Conservation (phyloP, 2,113 vertebrate species). For the Festucalex cinctus region DNA sequence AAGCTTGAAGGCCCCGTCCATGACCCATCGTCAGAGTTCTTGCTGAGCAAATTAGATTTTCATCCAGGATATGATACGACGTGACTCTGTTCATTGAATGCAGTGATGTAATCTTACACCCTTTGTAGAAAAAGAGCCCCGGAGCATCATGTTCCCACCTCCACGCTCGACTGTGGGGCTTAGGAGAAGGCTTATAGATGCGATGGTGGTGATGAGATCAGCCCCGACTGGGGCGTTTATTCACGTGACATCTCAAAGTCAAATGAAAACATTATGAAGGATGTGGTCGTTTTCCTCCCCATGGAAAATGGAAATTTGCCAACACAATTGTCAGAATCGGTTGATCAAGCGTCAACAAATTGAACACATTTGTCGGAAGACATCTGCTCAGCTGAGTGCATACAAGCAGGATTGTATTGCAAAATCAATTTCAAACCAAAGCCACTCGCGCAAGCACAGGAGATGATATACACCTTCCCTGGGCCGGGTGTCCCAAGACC, state of each 20-base stretch:
- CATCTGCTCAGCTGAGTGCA: not conserved
- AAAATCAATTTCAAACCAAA: conserved; percentile 13
- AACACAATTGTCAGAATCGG: conserved; percentile 12
- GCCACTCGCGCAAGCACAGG: conserved; percentile 12
- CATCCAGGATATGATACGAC: not conserved
- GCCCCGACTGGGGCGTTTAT: conserved; percentile 26
- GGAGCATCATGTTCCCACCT: not conserved
- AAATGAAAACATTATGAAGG: conserved; percentile 33
- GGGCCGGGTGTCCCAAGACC: conserved; percentile 33
- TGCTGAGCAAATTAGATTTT: not conserved
- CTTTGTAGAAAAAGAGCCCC: not conserved
- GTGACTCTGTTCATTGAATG: not conserved
- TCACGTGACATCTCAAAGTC: conserved; percentile 41
- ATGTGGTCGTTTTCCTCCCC: not conserved
- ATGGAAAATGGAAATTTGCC: conserved; percentile 4
- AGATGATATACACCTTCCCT: conserved; percentile 37
- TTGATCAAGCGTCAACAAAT: conserved; percentile 3
- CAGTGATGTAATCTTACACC: not conserved
- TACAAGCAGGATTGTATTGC: conserved; percentile 15
- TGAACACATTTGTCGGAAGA: conserved; percentile 5
- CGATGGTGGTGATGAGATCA: conserved; percentile 61
- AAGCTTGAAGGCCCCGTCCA: not conserved
- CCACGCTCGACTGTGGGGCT: conserved; percentile 19
- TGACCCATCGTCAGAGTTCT: not conserved
- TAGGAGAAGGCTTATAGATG: conserved; percentile 52